A percentile compares a stretch with the other conserved stretches of the same genome.
phyloP scores from a whole-genome alignment of 2,888 invertebrate species.

The Leucozona laternaria region DNA sequence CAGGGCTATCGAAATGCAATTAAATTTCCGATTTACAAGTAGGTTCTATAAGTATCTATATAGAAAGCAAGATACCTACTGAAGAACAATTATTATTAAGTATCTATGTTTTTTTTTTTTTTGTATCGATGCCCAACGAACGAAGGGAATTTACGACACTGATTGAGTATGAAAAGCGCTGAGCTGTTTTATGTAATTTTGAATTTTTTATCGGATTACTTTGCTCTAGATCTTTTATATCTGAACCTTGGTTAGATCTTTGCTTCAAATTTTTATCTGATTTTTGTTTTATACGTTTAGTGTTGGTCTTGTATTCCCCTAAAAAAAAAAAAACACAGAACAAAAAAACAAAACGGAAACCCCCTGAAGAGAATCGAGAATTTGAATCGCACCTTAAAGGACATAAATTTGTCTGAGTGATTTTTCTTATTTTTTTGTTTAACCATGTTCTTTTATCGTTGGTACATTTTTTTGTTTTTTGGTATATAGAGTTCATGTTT shows the following conservation, averaged over 20 bases:
- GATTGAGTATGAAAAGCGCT: not conserved
- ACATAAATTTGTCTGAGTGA: conserved; percentile 69
- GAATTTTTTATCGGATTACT: conserved; percentile 45
- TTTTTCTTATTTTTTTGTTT: conserved; percentile 22
- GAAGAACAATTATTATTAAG: conserved; percentile 31
- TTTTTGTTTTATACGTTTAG: conserved; percentile 34
- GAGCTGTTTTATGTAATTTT: conserved; percentile 17
- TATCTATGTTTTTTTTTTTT: conserved; percentile 12
- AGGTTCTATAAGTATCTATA: no score
- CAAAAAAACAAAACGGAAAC: not conserved
- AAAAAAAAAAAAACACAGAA: no score
- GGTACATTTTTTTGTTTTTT: not conserved
- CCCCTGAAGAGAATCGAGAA: conserved; percentile 45
- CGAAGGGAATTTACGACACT: not conserved
- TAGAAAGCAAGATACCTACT: conserved; percentile 7
- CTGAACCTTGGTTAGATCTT: conserved; percentile 21
- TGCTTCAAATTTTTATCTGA: conserved; percentile 30
- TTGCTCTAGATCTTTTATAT: conserved; percentile 19
- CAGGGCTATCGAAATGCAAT: conserved; percentile 52
- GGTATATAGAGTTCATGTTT: conserved; percentile 45
- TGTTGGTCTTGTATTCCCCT: conserved; percentile 1
- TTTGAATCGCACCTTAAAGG: conserved; percentile 68
- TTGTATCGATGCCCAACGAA: not conserved
- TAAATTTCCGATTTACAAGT: conserved; percentile 42
- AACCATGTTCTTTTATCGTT: conserved; percentile 8